Evolutionary conservation across 2,797 vertebrate species (phyloP).

Genomic region (Falco rusticolus): DNA sequence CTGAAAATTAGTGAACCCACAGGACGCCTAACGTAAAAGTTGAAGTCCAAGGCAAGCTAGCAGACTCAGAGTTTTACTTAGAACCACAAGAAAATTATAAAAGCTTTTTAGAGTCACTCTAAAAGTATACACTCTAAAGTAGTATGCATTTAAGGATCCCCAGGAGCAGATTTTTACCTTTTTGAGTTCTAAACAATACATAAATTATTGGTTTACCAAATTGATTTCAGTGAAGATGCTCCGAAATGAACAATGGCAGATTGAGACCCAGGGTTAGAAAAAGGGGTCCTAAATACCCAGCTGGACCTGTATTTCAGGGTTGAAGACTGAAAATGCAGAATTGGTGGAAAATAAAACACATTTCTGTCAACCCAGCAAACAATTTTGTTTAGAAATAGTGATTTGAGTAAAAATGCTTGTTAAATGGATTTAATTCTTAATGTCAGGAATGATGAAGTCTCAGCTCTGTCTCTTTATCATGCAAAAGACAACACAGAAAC

Average conservation of each 20-base stretch:
- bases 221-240: background rate
- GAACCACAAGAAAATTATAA: background rate
- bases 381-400: background rate
- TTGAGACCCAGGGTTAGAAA: background rate
- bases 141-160: background rate
- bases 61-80: background rate
- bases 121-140: background rate
- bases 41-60: background rate
- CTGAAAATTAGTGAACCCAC: background rate
- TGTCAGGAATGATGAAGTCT: background rate
- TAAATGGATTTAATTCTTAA: background rate
- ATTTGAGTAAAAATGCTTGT: background rate
- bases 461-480: background rate
- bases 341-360: background rate
- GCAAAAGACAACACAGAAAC: background rate
- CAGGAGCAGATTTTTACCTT: background rate
- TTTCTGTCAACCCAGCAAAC: background rate
- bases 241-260: background rate
- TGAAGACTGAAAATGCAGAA: background rate
- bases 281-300: background rate
- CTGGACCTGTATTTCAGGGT: background rate
- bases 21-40: background rate
- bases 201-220: background rate
- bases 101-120: background rate
- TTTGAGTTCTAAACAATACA: background rate